A percentile compares a stretch with the other conserved stretches of the same genome.
Evolutionary conservation across 2,888 invertebrate species (phyloP).

Genomic region (Rotaria magnacalcarata): DNA sequence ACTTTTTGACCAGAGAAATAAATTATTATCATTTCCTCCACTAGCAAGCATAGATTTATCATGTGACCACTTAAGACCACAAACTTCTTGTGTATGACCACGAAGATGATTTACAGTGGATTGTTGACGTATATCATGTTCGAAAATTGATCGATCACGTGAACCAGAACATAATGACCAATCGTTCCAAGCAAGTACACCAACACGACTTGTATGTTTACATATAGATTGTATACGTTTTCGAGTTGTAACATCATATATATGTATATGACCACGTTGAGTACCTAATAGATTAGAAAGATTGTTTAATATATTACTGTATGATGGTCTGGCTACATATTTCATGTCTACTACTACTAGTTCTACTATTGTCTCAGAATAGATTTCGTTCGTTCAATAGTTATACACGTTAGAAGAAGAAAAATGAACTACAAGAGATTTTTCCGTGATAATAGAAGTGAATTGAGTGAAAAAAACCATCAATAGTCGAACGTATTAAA

Average conservation of each 20-base stretch:
- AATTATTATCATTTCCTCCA: constrained; percentile 90
- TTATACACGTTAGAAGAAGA: no score
- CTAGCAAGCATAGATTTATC: constrained; percentile 87
- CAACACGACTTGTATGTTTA: constrained; percentile 65
- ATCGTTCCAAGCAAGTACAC: constrained; percentile 84
- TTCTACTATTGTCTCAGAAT: no score
- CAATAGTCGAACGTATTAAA: no score
- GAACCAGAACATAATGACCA: constrained; percentile 70
- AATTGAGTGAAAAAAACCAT: no score
- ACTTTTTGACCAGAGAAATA: constrained; percentile 74
- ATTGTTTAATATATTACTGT: no score
- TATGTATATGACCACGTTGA: constrained; percentile 31
- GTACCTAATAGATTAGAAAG: not conserved
- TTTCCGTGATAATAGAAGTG: no score
- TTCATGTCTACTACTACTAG: no score
- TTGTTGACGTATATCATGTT: constrained; percentile 86
- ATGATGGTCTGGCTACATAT: no score
- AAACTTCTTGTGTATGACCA: constrained; percentile 70
- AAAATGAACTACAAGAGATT: no score
- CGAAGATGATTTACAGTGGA: constrained; percentile 71
- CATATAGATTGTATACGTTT: constrained; percentile 38
- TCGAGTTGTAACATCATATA: constrained; percentile 39
- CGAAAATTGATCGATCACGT: constrained; percentile 79
- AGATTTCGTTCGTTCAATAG: no score
- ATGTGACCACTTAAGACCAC: constrained; percentile 90